Evolutionary conservation across 2,113 vertebrate species (phyloP), one percentile per base, ranked within the genome.

Genomic region (Odontophorus gujanensis): DNA sequence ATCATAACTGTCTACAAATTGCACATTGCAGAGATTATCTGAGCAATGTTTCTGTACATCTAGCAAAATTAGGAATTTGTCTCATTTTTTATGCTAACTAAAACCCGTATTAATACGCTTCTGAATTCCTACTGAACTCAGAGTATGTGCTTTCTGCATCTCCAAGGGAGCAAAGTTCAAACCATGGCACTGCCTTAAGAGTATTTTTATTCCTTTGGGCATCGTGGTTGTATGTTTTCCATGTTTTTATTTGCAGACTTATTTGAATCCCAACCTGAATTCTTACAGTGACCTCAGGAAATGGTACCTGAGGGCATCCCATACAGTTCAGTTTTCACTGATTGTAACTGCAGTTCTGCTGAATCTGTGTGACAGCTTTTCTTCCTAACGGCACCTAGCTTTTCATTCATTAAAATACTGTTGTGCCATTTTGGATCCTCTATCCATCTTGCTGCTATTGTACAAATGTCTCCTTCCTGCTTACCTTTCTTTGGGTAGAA

Each of bases 401-500:
- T 36, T 28, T 28, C 51, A 53, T 79, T 57, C 11, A n/a, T 67
- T 77, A 63, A 69, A 76, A 40, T 61, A 38, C 69, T 34, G 7
- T 47, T 75, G 43, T 66, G 16, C 16, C 4, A 10, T 38, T 72
- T 83, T n/a, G 45, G 22, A 18, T 36, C 47, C 40, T 25, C 24
- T 24, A 36, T 36, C 25, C 17, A 15, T 32, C 65, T 89, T 63
- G 42, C 14, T 73, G 24, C 14, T 82, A 5, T 40, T 66, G 57
- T 22, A 6, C 0, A 0, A 59, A 38, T 11, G 2, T 30, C 24
- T 63, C 10, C 24, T 55, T 62, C 9, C 4, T 8, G 16, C 51
- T 53, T 53, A 9, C 51, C 15, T 53, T 28, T 53, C 51, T 26
- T 18, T 42, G 36, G 21, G 14, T 47, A 36, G 51, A n/a, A 77